phyloP scores from a whole-genome alignment of 2,797 vertebrate species.

The Ibycter americanus region DNA sequence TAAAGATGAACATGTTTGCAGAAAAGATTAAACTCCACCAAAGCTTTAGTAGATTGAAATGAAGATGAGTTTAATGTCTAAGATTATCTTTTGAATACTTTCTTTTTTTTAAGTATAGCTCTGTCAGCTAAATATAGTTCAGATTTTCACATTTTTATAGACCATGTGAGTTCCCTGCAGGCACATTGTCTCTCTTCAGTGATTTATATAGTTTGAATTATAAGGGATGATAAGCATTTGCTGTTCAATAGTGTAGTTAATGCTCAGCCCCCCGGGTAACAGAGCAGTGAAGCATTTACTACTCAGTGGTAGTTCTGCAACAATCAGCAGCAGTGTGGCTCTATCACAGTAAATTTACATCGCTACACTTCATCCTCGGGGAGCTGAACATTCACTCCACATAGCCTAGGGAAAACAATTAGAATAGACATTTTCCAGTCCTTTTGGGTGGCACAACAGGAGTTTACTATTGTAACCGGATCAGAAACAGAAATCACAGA shows the following conservation, averaged over 20 bases:
- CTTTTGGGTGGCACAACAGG: background rate
- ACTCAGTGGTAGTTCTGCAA: slow-evolving; percentile 44
- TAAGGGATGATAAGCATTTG: slow-evolving; percentile 60
- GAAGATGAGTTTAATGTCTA: background rate
- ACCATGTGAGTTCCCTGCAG: slow-evolving; percentile 56
- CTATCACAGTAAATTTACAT: slow-evolving; percentile 65
- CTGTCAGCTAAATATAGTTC: slow-evolving; percentile 55
- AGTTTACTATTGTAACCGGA: background rate
- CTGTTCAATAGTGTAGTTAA: slow-evolving; percentile 73
- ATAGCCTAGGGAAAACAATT: slow-evolving; percentile 52
- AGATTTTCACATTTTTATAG: slow-evolving; percentile 55
- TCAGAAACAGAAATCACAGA: background rate
- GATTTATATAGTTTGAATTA: slow-evolving; percentile 64
- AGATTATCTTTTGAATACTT: slow-evolving; percentile 13
- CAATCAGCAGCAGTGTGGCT: slow-evolving; percentile 46
- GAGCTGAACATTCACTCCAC: slow-evolving; percentile 30
- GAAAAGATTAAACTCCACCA: background rate
- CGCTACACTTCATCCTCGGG: slow-evolving; percentile 18
- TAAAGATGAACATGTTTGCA: background rate
- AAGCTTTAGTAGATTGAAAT: background rate
- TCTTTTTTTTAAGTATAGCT: background rate
- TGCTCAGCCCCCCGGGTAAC: slow-evolving; percentile 60
- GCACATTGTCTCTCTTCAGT: slow-evolving; percentile 66
- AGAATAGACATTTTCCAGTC: slow-evolving; percentile 49
- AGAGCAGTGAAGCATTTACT: slow-evolving; percentile 61